phyloP scores from a whole-genome alignment of 2,113 vertebrate species.

The Terrapene triunguis region DNA sequence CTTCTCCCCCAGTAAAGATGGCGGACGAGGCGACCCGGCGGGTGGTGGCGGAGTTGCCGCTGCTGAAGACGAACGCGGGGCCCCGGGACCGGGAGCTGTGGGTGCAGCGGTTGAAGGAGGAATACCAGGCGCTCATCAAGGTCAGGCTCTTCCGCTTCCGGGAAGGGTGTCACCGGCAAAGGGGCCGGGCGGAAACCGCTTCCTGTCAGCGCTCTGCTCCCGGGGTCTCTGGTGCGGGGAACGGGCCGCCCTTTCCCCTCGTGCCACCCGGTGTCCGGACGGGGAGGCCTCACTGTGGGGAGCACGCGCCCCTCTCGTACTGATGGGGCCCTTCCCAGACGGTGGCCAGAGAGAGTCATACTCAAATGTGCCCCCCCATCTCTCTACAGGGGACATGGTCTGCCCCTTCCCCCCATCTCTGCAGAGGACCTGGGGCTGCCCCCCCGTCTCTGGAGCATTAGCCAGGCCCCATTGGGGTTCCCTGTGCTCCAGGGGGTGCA shows the following conservation, averaged over 20 bases:
- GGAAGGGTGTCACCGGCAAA: not conserved
- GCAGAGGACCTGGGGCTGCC: no score
- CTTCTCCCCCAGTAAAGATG: slow-evolving; percentile 75
- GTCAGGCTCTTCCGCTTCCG: slow-evolving; percentile 52
- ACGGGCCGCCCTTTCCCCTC: not conserved
- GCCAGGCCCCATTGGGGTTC: no score
- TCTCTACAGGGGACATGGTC: not conserved
- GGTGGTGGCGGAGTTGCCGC: slow-evolving; percentile 88
- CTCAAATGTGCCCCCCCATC: not conserved
- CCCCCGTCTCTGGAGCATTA: no score
- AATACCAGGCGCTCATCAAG: slow-evolving; percentile 90
- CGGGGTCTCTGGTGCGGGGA: not conserved
- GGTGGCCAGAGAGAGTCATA: not conserved
- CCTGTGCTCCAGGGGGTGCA: no score
- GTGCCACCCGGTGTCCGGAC: not conserved
- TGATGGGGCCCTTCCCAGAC: not conserved
- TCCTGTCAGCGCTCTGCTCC: not conserved
- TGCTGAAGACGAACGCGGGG: slow-evolving; percentile 88
- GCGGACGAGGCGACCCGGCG: slow-evolving; percentile 89
- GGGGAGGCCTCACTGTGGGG: not conserved
- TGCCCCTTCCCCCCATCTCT: no score
- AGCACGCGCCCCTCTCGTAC: not conserved
- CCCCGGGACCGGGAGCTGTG: slow-evolving; percentile 91
- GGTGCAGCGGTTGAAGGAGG: slow-evolving; percentile 92
- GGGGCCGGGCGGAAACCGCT: slow-evolving; percentile 51